Conservation (phyloP, 2,113 vertebrate species). For the Charina bottae region DNA sequence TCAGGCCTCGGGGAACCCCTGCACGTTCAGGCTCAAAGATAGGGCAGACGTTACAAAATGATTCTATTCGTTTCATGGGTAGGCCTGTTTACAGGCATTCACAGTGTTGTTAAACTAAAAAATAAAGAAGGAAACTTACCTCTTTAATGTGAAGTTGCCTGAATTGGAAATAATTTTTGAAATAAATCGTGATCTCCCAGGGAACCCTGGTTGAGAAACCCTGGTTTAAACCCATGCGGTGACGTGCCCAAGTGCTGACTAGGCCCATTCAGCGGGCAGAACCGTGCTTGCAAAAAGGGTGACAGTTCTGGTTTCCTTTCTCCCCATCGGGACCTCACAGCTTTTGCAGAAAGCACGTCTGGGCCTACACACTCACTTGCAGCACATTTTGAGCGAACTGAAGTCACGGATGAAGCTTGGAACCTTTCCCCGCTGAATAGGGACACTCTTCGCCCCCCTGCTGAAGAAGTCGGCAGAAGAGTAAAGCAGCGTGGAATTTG, state of each 20-base stretch:
- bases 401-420: background rate
- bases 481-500: background rate
- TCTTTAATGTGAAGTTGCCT: too few species aligned
- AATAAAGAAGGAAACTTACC: too few species aligned
- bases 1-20: too few species aligned
- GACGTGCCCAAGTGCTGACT: background rate
- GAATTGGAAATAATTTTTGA: too few species aligned
- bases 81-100: too few species aligned
- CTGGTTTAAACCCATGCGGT: background rate
- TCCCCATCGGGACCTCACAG: background rate
- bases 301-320: background rate
- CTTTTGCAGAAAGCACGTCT: background rate
- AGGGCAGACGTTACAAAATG: too few species aligned
- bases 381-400: background rate
- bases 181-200: too few species aligned
- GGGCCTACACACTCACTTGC: background rate
- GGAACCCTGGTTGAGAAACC: too few species aligned
- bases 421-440: background rate
- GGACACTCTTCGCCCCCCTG: too few species aligned
- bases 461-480: background rate
- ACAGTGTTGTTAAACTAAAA: too few species aligned
- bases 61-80: too few species aligned
- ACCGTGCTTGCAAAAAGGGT: background rate
- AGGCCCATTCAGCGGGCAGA: background rate
- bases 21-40: too few species aligned